These are phyloP conservation scores for Drosophila funebris DNA, from an alignment of 1,140 invertebrate genomes.

Conservation along the genomic window DNA sequence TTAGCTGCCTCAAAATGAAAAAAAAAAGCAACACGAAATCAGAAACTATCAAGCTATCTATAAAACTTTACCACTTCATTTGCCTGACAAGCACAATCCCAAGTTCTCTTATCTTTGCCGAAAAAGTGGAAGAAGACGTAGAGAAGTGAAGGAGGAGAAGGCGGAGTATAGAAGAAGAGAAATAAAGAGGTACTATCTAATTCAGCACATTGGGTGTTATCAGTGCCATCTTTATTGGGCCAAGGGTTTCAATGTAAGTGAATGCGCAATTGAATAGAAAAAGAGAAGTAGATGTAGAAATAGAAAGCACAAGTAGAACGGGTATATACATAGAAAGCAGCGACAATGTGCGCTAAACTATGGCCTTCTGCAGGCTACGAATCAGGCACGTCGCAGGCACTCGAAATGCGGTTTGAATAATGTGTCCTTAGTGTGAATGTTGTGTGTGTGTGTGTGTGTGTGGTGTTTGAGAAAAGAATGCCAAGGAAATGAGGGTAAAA, in stretches of 20 bases:
- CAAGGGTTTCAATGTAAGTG: conserved; percentile 47
- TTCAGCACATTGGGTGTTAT: conserved; percentile 35
- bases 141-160: background rate
- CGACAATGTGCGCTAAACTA: conserved; percentile 28
- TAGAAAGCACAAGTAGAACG: background rate
- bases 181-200: conserved; percentile 30
- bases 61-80: conserved; percentile 74
- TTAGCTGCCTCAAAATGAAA: background rate
- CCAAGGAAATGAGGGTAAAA: conserved; percentile 25
- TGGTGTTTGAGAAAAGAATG: background rate
- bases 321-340: conserved; percentile 11
- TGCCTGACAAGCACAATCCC: conserved; percentile 41
- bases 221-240: conserved; percentile 68
- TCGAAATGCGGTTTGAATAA: conserved; percentile 48
- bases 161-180: background rate
- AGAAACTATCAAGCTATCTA: conserved; percentile 30
- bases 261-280: conserved; percentile 54
- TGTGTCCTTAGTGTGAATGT: conserved; percentile 20
- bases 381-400: conserved; percentile 48
- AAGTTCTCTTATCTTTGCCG: conserved; percentile 21
- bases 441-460: background rate
- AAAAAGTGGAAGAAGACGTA: conserved; percentile 1
- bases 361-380: conserved; percentile 16
- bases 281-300: background rate
- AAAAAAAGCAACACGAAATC: no score